Conservation (phyloP, 2,888 invertebrate genomes). For the Macrophya alboannulata region DNA sequence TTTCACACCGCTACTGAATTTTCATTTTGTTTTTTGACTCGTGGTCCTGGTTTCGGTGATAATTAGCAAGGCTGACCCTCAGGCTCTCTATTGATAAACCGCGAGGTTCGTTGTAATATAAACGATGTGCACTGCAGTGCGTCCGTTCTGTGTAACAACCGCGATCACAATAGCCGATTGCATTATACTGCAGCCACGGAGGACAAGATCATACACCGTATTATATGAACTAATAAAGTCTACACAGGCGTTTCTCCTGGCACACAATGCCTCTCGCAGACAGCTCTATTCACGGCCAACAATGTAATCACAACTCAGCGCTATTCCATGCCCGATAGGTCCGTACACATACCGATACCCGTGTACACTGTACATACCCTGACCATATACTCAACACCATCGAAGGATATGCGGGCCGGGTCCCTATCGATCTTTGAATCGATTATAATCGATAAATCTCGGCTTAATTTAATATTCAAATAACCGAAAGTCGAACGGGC, state of each 20-base stretch:
- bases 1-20: neutral
- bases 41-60: neutral
- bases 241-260: constrained; percentile 65
- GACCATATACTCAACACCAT: neutral
- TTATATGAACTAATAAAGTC: constrained; percentile 55
- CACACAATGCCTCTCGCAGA: constrained; percentile 70
- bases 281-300: constrained; percentile 74
- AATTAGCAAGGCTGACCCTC: neutral
- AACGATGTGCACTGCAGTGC: neutral
- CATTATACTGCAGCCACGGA: constrained; percentile 43
- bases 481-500: constrained; percentile 42
- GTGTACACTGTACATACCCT: neutral
- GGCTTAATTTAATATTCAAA: constrained; percentile 57
- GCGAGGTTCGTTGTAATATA: constrained; percentile 6
- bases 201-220: constrained; percentile 54
- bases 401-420: neutral
- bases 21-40: neutral
- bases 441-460: constrained; percentile 58
- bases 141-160: neutral
- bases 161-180: constrained; percentile 53
- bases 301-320: constrained; percentile 76
- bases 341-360: neutral
- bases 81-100: constrained; percentile 12
- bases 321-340: constrained; percentile 62
- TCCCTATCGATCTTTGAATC: constrained; percentile 41